phyloP scores from a whole-genome alignment of 2,113 vertebrate genomes.

The Chaetops frenatus region DNA sequence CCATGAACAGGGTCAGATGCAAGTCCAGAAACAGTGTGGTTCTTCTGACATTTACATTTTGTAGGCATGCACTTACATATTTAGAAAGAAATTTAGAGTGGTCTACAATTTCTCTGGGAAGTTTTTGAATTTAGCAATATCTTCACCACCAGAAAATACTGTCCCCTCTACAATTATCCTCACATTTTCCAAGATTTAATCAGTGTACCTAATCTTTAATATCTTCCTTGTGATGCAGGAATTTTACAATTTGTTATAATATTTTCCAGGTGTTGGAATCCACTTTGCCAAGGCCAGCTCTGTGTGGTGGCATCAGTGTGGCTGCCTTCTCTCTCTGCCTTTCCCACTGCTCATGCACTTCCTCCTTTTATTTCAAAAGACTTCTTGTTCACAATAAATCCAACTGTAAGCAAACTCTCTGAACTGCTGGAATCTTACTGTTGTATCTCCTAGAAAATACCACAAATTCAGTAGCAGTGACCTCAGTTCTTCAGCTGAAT shows the following conservation, averaged over 20 bases:
- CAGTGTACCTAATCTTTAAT: neutral
- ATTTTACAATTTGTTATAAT: neutral
- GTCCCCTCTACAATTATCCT: neutral
- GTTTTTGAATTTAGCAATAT: neutral
- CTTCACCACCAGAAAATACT: neutral
- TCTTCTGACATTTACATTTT: neutral
- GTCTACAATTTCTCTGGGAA: neutral
- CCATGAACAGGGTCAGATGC: neutral
- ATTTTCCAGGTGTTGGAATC: neutral
- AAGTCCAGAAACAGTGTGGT: neutral
- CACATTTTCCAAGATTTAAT: neutral
- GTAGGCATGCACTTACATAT: neutral
- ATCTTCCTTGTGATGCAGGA: neutral
- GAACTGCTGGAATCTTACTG: neutral
- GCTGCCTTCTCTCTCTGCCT: neutral
- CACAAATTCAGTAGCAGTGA: neutral
- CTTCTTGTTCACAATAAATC: neutral
- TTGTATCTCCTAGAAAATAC: neutral
- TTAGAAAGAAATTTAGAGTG: neutral
- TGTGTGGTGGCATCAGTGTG: neutral
- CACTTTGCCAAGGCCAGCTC: neutral
- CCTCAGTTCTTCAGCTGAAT: neutral
- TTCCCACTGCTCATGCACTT: neutral
- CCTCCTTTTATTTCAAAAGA: neutral
- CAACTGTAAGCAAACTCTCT: neutral